Evolutionary conservation across 2,888 invertebrate species (phyloP), one percentile per base, ranked within the genome.

Genomic region (Diarsia dahlii): DNA sequence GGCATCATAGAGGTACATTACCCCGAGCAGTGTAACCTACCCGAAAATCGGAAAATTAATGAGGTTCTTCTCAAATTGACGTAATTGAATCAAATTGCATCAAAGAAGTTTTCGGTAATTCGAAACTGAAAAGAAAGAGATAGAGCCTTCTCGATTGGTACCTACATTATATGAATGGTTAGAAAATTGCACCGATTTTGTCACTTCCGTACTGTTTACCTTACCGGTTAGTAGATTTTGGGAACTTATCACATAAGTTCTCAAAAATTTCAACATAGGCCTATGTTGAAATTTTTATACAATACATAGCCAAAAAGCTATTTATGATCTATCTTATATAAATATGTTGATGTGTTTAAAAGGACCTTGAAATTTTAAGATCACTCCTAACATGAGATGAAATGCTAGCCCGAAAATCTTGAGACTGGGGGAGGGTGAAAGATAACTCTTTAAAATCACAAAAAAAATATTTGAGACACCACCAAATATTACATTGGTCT

Each of bases 141-240:
- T n/a, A 3, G 1, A 34, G 0, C 2, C 13, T 13, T 46, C 12
- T 46, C 5, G n/a, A n/a, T 18, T 3, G 0, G 1, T 45, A 1
- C n/a, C n/a, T n/a, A n/a, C 18, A 6, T 28, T 28, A 48, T 39
- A 23, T 5, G 9, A 1, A 15, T 48, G 20, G 9, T 39, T 34
- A n/a, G 1, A 15, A 73, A 58, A 18, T 23, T n/a, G 1, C 13
- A 3, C 2, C 8, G 9, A 56, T n/a, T 67, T 28, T 9, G 2
- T 58, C 23, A 15, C 8, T 28, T 58, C 1, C 23, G 1, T 23
- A 15, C 2, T 56, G 23, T 13, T 23, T 58, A 28, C 15, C 8
- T 58, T 15, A 34, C 34, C 12, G 9, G 9, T 34, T 18, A 18
- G 58, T 3, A 28, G 28, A 34, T 34, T 60, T 58, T 18, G 9